These are phyloP conservation scores for Scolopax mira DNA, from an alignment of 2,113 vertebrate species.

Conservation along the genomic window DNA sequence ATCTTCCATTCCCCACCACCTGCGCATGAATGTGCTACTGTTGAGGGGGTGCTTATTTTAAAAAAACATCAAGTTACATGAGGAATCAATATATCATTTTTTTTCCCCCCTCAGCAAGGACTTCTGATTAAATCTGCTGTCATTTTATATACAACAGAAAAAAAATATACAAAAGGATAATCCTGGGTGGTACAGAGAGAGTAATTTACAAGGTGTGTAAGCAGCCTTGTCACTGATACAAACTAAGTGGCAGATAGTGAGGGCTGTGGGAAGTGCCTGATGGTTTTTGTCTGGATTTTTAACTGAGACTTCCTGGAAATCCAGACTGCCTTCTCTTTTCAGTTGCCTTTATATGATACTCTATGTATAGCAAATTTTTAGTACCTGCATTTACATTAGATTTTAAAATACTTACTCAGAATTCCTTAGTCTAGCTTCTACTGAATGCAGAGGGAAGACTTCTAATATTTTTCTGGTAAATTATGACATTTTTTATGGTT, in stretches of 20 bases:
- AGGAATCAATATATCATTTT: neutral
- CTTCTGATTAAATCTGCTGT: neutral
- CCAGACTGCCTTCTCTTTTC: neutral
- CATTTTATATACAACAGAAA: neutral
- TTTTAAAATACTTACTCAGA: neutral
- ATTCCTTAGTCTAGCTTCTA: neutral
- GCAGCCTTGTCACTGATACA: neutral
- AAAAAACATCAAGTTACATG: neutral
- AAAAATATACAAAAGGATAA: neutral
- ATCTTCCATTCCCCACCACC: neutral
- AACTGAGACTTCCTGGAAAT: neutral
- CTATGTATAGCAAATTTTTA: neutral
- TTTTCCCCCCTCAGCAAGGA: conserved; percentile 32
- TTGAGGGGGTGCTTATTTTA: neutral
- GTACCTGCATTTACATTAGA: neutral
- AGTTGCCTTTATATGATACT: neutral
- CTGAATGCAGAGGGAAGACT: neutral
- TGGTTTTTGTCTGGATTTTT: neutral
- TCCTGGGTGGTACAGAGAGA: neutral
- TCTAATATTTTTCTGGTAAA: neutral
- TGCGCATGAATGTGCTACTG: neutral
- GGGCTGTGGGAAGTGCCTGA: neutral
- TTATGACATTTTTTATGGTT: neutral
- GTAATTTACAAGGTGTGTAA: neutral
- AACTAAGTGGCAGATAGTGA: neutral